These are phyloP conservation scores for Leptogaster cylindrica DNA, from an alignment of 2,888 invertebrate genomes.

Conservation along the genomic window DNA sequence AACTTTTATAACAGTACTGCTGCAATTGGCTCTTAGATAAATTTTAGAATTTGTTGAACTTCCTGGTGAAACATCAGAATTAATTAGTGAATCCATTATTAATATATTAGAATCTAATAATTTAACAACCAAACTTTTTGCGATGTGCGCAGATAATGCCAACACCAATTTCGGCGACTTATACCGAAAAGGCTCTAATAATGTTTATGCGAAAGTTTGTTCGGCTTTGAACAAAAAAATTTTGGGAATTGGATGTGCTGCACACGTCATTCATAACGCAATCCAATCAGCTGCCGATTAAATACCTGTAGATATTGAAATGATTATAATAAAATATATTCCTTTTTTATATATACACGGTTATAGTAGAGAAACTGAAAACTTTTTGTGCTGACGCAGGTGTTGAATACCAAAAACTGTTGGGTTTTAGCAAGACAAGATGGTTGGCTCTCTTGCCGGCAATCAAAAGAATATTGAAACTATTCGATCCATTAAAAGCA, in stretches of 20 bases:
- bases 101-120: too few species aligned
- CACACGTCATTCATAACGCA: slow-evolving; percentile 46
- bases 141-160: slow-evolving; percentile 11
- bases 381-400: slow-evolving; percentile 34
- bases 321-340: slow-evolving; percentile 44
- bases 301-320: slow-evolving; percentile 49
- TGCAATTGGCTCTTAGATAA: too few species aligned
- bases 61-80: too few species aligned
- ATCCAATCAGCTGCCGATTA: slow-evolving; percentile 44
- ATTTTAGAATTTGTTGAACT: too few species aligned
- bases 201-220: slow-evolving; percentile 3
- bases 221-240: neutral
- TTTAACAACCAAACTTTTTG: neutral
- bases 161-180: slow-evolving; percentile 19
- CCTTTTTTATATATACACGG: slow-evolving; percentile 50
- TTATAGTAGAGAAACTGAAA: slow-evolving; percentile 47
- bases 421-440: slow-evolving; percentile 40
- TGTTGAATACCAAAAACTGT: slow-evolving; percentile 25
- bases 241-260: slow-evolving; percentile 50
- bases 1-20: too few species aligned
- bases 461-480: slow-evolving; percentile 40
- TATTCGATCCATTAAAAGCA: slow-evolving; percentile 37
- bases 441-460: slow-evolving; percentile 42
- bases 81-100: too few species aligned
- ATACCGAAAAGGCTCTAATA: slow-evolving; percentile 1